A percentile compares a stretch with the other conserved stretches of the same genome.
Conservation (phyloP, 2,888 invertebrate species). For the Podabrus alpinus region DNA sequence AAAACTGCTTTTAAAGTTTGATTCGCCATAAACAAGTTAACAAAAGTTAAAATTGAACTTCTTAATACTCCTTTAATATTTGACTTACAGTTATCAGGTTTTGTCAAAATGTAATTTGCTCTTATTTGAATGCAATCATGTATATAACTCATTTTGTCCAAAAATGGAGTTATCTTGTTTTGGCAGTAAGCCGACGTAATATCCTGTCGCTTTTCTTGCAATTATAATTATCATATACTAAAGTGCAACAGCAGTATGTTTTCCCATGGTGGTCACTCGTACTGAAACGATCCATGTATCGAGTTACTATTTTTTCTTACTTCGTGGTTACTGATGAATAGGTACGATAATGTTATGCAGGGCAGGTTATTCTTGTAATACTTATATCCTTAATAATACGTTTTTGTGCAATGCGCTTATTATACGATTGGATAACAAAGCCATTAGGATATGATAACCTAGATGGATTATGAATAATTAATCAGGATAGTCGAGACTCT, state of each 20-base stretch:
- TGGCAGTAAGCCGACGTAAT: no score
- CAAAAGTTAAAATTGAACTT: no score
- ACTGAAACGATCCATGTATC: background rate
- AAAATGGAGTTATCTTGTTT: no score
- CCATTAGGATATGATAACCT: background rate
- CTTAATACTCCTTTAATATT: no score
- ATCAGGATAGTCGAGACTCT: slow-evolving; percentile 48
- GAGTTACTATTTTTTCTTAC: background rate
- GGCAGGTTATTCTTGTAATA: background rate
- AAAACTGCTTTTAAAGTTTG: no score
- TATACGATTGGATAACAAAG: slow-evolving; percentile 32
- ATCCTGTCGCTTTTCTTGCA: background rate
- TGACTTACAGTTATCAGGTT: no score
- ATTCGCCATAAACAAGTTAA: no score
- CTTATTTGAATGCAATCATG: no score
- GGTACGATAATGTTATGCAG: background rate
- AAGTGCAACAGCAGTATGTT: background rate
- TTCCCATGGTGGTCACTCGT: background rate
- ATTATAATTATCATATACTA: background rate
- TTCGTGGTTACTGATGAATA: background rate
- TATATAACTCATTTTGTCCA: no score
- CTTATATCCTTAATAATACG: no score
- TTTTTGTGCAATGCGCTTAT: slow-evolving; percentile 19
- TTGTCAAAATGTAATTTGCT: no score
- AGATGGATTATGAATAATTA: slow-evolving; percentile 47